These are phyloP conservation scores for Andrena chrysosceles DNA, from an alignment of 2,888 invertebrate genomes.

Conservation along the genomic window DNA sequence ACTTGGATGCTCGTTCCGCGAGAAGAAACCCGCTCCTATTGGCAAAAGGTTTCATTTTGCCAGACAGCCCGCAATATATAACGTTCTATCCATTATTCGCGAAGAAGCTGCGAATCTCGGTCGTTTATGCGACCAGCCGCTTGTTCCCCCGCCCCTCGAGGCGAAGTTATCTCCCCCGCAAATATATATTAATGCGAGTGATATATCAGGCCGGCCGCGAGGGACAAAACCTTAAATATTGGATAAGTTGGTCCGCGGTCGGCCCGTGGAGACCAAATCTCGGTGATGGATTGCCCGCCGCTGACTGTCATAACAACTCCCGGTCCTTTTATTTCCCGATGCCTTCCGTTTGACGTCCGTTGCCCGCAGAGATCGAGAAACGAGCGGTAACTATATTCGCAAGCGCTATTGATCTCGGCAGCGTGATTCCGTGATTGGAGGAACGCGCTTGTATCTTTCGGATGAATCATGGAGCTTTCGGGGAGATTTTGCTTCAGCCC, in stretches of 20 bases:
- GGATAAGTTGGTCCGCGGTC: conserved; percentile 83
- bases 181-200: conserved; percentile 85
- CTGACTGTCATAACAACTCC: conserved; percentile 85
- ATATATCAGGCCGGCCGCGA: conserved; percentile 83
- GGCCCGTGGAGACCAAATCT: conserved; percentile 83
- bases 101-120: conserved; percentile 57
- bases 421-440: neutral
- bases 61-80: conserved; percentile 30
- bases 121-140: conserved; percentile 52
- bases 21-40: neutral
- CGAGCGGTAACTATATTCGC: neutral
- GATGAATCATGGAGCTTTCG: neutral
- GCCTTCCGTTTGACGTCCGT: conserved; percentile 29
- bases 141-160: neutral
- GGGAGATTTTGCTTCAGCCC: no score
- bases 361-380: conserved; percentile 41
- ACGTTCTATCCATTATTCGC: conserved; percentile 51
- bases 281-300: conserved; percentile 83
- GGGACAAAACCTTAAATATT: conserved; percentile 85
- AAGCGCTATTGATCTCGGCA: conserved; percentile 35
- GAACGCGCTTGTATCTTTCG: neutral
- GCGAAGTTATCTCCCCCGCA: conserved; percentile 79
- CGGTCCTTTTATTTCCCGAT: conserved; percentile 56
- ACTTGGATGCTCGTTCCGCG: neutral
- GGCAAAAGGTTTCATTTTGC: conserved; percentile 17